Conservation (phyloP, 2,888 invertebrate genomes). For the Drosophila lutescens region DNA sequence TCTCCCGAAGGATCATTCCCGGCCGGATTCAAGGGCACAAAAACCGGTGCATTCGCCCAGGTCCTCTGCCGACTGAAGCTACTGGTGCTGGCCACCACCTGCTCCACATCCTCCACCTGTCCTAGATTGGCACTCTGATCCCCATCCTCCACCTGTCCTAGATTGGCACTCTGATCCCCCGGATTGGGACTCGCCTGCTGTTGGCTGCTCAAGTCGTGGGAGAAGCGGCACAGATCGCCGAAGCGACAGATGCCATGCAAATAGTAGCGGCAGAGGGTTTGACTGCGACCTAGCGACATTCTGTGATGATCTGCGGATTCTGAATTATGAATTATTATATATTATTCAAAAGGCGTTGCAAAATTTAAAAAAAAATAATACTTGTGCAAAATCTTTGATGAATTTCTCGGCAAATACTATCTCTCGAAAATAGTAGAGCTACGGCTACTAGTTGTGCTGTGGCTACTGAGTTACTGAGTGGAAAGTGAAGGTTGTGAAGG, state of each 20-base stretch:
- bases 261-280: conserved; percentile 81
- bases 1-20: neutral
- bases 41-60: conserved; percentile 83
- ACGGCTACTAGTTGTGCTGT: neutral
- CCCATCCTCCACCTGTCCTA: neutral
- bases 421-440: neutral
- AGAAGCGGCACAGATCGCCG: conserved; percentile 82
- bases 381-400: neutral
- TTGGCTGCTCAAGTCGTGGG: conserved; percentile 67
- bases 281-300: conserved; percentile 54
- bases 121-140: neutral
- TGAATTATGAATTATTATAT: too few relatives aligned
- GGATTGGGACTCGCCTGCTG: neutral
- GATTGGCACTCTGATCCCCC: neutral
- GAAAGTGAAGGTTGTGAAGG: neutral
- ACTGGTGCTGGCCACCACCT: conserved; percentile 58
- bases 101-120: neutral
- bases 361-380: neutral
- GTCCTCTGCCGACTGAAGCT: conserved; percentile 48
- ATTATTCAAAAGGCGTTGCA: conserved; percentile 1
- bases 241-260: conserved; percentile 82
- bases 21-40: conserved; percentile 73
- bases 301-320: conserved; percentile 12
- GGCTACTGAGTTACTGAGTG: neutral
- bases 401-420: neutral